Conservation (phyloP, 2,113 vertebrate genomes). For the Lates calcarifer region DNA sequence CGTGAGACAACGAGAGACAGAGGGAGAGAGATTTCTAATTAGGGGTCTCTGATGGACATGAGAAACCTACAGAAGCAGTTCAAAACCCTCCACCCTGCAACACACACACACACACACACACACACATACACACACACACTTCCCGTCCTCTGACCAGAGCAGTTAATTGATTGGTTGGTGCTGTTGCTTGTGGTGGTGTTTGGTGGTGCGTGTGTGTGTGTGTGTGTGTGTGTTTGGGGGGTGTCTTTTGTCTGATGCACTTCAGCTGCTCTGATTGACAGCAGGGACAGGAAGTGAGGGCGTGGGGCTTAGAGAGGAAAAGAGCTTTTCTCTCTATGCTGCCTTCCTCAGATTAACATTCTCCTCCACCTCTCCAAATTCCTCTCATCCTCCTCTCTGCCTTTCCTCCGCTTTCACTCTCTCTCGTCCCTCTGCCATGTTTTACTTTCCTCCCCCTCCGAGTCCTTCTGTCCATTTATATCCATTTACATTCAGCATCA, state of each 20-base stretch:
- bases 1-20: constrained; percentile 42
- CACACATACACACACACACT: constrained; percentile 18
- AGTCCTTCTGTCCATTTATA: constrained; percentile 52
- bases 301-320: constrained; percentile 68
- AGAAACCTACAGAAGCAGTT: constrained; percentile 59
- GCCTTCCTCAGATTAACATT: constrained; percentile 76
- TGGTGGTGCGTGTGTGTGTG: neutral
- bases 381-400: constrained; percentile 53
- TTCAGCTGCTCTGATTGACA: constrained; percentile 76
- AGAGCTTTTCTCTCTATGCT: constrained; percentile 67
- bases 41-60: constrained; percentile 71
- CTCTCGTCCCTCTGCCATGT: constrained; percentile 1
- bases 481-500: constrained; percentile 45
- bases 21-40: constrained; percentile 69
- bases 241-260: constrained; percentile 65
- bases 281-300: constrained; percentile 76
- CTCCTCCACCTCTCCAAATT: constrained; percentile 69
- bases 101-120: constrained; percentile 32
- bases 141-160: constrained; percentile 8
- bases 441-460: constrained; percentile 22
- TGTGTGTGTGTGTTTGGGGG: neutral
- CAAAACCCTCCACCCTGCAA: constrained; percentile 41
- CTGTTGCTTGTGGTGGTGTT: constrained; percentile 35
- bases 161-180: constrained; percentile 58
- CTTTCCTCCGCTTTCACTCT: constrained; percentile 33